Percentiles rank a stretch among this genome's conserved stretches.
phyloP scores from a whole-genome alignment of 2,113 vertebrate genomes.

The Asarcornis scutulata region DNA sequence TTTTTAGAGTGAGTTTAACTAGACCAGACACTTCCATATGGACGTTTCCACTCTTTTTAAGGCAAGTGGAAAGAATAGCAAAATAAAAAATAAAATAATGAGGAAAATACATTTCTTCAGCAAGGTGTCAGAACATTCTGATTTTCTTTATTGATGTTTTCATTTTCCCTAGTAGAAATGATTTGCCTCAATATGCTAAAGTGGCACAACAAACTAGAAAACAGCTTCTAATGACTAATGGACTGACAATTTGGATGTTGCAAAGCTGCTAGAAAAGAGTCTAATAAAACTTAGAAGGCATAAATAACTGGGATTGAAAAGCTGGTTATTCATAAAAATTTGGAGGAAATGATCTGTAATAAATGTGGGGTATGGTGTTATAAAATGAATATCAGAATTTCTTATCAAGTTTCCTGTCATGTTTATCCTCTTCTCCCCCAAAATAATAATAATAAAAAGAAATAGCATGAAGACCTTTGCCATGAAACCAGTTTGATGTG shows the following conservation, averaged over 20 bases:
- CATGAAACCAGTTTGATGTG: constrained; percentile 3
- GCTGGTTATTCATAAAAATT: constrained; percentile 15
- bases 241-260: constrained; percentile 10
- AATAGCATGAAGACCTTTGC: neutral
- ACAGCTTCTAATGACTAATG: constrained; percentile 29
- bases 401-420: neutral
- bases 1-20: neutral
- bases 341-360: neutral
- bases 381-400: neutral
- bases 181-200: constrained; percentile 14
- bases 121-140: neutral
- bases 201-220: constrained; percentile 13
- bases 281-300: constrained; percentile 25
- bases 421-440: neutral
- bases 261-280: constrained; percentile 6
- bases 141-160: constrained; percentile 23
- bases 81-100: neutral
- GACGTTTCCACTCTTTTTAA: neutral
- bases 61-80: neutral
- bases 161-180: constrained; percentile 9
- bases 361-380: neutral
- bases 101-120: constrained; percentile 3
- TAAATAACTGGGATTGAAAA: neutral
- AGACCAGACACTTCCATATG: neutral
- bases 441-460: neutral